Evolutionary conservation across 2,113 vertebrate genomes (phyloP).

Genomic region (Nicator chloris): DNA sequence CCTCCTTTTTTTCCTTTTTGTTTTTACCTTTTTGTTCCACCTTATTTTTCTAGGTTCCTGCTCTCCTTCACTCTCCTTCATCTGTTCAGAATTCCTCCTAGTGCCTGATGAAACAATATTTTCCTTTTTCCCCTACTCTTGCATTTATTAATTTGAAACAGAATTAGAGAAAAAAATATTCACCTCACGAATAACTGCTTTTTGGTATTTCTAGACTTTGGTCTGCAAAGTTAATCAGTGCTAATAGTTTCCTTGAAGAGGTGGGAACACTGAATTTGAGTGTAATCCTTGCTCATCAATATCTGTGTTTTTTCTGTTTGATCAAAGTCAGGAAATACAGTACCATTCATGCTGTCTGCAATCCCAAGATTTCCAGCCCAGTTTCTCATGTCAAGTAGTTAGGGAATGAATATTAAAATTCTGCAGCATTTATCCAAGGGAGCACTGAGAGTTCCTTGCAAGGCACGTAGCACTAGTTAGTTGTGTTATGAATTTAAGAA

Average conservation of each 20-base stretch:
- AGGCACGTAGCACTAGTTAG: background rate
- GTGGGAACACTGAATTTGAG: background rate
- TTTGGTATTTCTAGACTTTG: background rate
- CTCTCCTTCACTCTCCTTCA: background rate
- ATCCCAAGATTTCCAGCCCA: background rate
- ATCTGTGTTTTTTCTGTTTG: background rate
- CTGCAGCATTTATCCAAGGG: background rate
- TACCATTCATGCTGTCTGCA: background rate
- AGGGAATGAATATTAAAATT: background rate
- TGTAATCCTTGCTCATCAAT: background rate
- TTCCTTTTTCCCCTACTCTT: background rate
- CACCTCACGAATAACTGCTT: background rate
- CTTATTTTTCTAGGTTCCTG: background rate
- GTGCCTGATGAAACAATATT: background rate
- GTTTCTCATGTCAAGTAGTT: background rate
- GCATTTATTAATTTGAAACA: background rate
- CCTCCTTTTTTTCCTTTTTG: background rate
- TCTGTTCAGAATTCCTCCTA: background rate
- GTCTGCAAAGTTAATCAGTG: background rate
- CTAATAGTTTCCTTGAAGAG: background rate
- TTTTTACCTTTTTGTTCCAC: background rate
- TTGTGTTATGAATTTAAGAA: slow-evolving; percentile 47
- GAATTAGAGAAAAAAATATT: background rate
- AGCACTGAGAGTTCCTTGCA: background rate
- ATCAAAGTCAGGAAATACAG: background rate